Conservation (phyloP, 2,113 vertebrate genomes). For the Thunnus thynnus region DNA sequence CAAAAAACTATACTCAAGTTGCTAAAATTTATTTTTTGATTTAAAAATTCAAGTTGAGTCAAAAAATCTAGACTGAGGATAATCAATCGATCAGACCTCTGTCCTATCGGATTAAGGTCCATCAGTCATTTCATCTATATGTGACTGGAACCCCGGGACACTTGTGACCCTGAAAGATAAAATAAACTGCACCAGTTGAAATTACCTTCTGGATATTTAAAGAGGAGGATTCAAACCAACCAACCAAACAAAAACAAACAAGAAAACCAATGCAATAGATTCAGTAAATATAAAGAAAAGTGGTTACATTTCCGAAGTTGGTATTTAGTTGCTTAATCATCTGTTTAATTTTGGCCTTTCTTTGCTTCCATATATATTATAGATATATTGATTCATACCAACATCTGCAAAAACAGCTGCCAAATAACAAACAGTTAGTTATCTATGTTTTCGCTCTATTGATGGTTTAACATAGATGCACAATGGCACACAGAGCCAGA, state of each 20-base stretch:
- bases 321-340: too few species aligned
- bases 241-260: too few species aligned
- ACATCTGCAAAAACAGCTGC: too few species aligned
- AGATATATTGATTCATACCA: too few species aligned
- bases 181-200: not conserved
- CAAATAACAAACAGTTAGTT: not conserved
- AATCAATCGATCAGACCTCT: not conserved
- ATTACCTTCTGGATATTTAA: not conserved
- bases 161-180: too few species aligned
- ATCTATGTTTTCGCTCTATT: not conserved
- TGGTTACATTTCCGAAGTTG: too few species aligned
- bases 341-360: not conserved
- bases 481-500: not conserved
- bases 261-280: not conserved
- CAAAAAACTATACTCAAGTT: not conserved
- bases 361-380: not conserved
- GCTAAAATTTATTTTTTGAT: not conserved
- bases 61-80: not conserved
- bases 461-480: not conserved
- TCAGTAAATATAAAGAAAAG: too few species aligned
- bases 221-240: not conserved
- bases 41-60: not conserved
- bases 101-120: not conserved
- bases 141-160: not conserved
- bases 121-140: not conserved